Percentiles rank a stretch among this genome's conserved stretches.
Conservation (phyloP, 2,113 vertebrate species). For the Heterocephalus glaber region DNA sequence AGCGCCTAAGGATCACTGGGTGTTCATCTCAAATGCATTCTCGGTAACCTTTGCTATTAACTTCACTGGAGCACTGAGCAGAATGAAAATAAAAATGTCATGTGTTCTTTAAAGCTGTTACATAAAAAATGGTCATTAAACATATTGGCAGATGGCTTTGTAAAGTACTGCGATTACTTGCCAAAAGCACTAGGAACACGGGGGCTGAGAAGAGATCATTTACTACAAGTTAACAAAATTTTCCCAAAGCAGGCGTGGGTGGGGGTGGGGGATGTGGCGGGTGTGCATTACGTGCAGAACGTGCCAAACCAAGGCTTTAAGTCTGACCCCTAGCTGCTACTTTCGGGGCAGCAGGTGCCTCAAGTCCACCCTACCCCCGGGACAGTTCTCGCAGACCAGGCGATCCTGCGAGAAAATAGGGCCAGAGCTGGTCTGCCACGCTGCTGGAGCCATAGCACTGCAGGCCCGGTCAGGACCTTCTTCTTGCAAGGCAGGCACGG, state of each 20-base stretch:
- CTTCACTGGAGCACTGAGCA: not conserved
- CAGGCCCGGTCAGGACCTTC: not conserved
- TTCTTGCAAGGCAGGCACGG: too few species aligned
- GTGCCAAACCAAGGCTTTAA: not conserved
- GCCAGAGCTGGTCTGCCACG: not conserved
- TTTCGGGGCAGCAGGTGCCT: slow-evolving; percentile 19
- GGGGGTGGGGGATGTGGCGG: too few species aligned
- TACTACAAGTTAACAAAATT: not conserved
- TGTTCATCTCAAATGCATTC: not conserved
- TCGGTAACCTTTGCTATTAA: not conserved
- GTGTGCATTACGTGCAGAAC: not conserved
- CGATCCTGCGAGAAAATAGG: not conserved
- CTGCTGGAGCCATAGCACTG: not conserved
- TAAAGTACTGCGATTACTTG: not conserved
- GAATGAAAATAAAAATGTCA: slow-evolving; percentile 4
- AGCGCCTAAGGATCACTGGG: not conserved
- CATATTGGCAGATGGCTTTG: not conserved
- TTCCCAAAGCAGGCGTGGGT: not conserved
- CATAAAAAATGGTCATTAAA: slow-evolving; percentile 21
- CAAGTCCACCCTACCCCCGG: not conserved
- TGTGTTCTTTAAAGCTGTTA: not conserved
- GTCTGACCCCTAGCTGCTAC: not conserved
- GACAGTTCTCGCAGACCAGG: not conserved
- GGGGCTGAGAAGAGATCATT: not conserved
- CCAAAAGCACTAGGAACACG: not conserved